phyloP scores from a whole-genome alignment of 2,797 vertebrate genomes.

The Clarias platycephalus region DNA sequence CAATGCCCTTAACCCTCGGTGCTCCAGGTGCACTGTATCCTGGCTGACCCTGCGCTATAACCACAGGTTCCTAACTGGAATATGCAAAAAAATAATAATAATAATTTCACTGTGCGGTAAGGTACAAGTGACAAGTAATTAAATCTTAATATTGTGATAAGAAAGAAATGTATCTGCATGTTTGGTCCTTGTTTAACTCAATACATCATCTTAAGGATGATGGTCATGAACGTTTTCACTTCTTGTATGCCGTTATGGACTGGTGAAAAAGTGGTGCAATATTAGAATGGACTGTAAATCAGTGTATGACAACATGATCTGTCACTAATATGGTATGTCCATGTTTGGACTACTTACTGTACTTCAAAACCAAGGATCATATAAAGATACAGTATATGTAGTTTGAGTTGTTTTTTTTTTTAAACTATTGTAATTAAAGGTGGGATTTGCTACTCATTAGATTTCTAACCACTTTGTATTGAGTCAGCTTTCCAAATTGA shows the following conservation, averaged over 20 bases:
- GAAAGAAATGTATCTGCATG: not conserved
- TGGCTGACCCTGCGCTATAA: too few species aligned
- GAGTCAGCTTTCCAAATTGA: not conserved
- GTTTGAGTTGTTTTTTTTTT: too few species aligned
- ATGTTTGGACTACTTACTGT: not conserved
- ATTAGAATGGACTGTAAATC: not conserved
- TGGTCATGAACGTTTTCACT: not conserved
- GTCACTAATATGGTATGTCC: not conserved
- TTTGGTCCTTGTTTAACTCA: not conserved
- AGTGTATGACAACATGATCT: not conserved
- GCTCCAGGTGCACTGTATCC: too few species aligned
- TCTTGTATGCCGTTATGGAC: not conserved
- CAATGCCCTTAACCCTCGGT: too few species aligned
- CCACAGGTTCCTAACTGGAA: too few species aligned
- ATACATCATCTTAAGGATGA: not conserved
- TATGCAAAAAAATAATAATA: too few species aligned
- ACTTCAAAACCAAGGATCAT: not conserved
- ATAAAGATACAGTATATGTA: not conserved
- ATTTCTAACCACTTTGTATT: not conserved
- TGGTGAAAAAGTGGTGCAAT: not conserved
- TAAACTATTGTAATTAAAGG: not conserved
- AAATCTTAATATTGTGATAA: too few species aligned
- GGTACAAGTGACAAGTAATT: too few species aligned
- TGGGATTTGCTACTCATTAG: not conserved
- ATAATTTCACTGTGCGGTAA: too few species aligned